These are phyloP conservation scores for Pomacea maculata DNA, from an alignment of 1,140 invertebrate genomes.

Conservation along the genomic window DNA sequence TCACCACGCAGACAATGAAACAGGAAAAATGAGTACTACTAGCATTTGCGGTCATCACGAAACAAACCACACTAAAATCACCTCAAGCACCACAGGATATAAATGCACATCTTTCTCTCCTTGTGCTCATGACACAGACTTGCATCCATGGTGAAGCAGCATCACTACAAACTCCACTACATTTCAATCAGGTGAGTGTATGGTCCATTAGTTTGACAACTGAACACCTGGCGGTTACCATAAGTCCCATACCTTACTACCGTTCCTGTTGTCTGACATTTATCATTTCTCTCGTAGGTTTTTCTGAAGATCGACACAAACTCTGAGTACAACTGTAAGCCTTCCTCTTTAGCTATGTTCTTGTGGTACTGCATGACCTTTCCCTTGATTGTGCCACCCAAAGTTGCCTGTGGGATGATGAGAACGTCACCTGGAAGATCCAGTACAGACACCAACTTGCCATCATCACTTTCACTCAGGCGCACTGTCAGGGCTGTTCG, in stretches of 20 bases:
- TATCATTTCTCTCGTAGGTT: conserved; percentile 35
- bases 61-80: no score
- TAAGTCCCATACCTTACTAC: conserved; percentile 63
- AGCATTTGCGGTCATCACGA: no score
- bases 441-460: conserved; percentile 56
- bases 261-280: conserved; percentile 35
- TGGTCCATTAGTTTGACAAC: conserved; percentile 67
- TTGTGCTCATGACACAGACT: no score
- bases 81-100: no score
- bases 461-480: conserved; percentile 55
- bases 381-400: conserved; percentile 67
- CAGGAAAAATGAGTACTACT: no score
- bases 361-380: conserved; percentile 67
- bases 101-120: no score
- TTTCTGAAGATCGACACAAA: conserved; percentile 56
- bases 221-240: conserved; percentile 67
- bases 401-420: conserved; percentile 67
- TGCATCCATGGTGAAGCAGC: neutral
- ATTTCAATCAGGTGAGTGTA: conserved; percentile 66
- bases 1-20: no score
- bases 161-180: conserved; percentile 26
- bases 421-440: conserved; percentile 65
- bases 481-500: conserved; percentile 58
- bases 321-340: conserved; percentile 59
- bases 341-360: conserved; percentile 63